Conservation (phyloP, 2,113 vertebrate species). For the Himantopus leucocephalus region DNA sequence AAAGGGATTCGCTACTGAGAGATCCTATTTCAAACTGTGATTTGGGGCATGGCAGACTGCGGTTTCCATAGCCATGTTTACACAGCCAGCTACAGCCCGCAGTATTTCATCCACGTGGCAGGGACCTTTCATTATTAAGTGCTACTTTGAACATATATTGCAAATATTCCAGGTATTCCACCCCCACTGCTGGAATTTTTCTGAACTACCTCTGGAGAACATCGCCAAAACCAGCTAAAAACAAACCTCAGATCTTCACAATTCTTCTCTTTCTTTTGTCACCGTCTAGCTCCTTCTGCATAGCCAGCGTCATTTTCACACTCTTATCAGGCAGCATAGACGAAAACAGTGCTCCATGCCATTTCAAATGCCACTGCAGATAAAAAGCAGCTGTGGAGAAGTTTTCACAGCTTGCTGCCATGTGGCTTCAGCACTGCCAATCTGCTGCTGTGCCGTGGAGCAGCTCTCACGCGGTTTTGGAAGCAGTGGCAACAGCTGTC, state of each 20-base stretch:
- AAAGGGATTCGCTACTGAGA: neutral
- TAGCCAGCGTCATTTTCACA: neutral
- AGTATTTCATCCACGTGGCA: neutral
- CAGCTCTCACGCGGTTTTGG: neutral
- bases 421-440: slow-evolving; percentile 24
- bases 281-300: neutral
- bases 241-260: neutral
- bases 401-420: slow-evolving; percentile 25
- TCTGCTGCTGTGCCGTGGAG: neutral
- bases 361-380: slow-evolving; percentile 14
- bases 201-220: neutral
- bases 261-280: neutral
- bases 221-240: neutral
- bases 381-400: slow-evolving; percentile 21
- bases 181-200: neutral
- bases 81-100: neutral
- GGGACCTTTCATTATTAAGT: neutral
- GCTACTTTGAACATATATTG: neutral
- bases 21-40: neutral
- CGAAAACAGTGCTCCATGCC: neutral
- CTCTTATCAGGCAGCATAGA: neutral
- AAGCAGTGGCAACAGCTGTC: neutral
- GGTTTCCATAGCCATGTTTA: neutral
- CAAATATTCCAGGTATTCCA: neutral
- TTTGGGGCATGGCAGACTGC: neutral